These are phyloP conservation scores for Tenthredo mesomela DNA, from an alignment of 2,888 invertebrate species.

Conservation along the genomic window DNA sequence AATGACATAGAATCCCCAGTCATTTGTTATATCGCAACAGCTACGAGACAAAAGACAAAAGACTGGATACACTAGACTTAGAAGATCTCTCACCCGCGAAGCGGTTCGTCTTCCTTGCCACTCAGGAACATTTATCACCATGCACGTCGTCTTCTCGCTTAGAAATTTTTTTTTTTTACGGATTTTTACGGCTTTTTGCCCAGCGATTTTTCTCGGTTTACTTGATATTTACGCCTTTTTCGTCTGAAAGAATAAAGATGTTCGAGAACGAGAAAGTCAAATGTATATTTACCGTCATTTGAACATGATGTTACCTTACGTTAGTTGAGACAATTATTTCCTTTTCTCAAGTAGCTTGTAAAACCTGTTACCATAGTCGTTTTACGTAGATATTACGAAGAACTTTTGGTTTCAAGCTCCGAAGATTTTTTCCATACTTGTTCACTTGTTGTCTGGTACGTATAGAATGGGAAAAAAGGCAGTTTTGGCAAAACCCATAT, in stretches of 20 bases:
- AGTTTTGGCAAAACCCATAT: constrained; percentile 31
- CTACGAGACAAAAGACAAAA: constrained; percentile 47
- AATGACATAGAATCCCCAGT: constrained; percentile 17
- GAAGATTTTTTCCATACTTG: constrained; percentile 3
- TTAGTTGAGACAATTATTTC: background rate
- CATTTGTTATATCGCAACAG: constrained; percentile 47
- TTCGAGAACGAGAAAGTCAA: background rate
- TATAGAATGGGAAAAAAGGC: background rate
- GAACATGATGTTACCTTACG: background rate
- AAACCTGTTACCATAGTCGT: background rate
- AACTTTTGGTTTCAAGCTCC: constrained; percentile 11
- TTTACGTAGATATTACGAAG: background rate
- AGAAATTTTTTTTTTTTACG: background rate
- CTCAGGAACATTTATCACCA: constrained; percentile 68
- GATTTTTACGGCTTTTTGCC: constrained; percentile 4
- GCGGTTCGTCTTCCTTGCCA: constrained; percentile 66
- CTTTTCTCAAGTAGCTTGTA: background rate
- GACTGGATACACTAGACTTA: constrained; percentile 34
- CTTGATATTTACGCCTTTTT: background rate
- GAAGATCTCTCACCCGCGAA: constrained; percentile 61
- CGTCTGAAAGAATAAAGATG: background rate
- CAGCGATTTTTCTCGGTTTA: background rate
- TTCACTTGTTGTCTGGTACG: constrained; percentile 13
- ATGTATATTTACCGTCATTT: background rate
- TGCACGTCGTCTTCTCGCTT: constrained; percentile 8